Percentiles rank a stretch among this genome's conserved stretches.
phyloP scores from a whole-genome alignment of 2,797 vertebrate genomes.

The Danio jaintianensis region DNA sequence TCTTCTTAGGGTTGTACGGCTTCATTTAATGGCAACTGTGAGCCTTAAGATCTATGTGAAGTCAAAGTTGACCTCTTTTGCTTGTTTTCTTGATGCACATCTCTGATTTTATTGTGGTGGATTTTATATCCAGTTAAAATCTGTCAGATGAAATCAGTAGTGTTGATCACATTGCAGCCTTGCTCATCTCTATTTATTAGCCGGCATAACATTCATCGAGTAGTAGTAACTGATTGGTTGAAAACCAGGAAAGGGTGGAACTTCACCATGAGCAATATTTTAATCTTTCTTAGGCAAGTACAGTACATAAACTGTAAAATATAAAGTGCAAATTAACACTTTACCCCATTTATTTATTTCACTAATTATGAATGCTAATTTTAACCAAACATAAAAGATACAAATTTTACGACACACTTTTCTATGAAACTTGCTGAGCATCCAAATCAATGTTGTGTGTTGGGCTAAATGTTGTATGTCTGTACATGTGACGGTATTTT shows the following conservation, averaged over 20 bases:
- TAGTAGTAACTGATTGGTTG: background rate
- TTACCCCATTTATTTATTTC: too few relatives aligned
- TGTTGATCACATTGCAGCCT: background rate
- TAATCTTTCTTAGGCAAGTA: too few relatives aligned
- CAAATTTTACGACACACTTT: too few relatives aligned
- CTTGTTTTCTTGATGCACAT: background rate
- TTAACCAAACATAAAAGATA: too few relatives aligned
- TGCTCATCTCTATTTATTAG: background rate
- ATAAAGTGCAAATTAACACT: too few relatives aligned
- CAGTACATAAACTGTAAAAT: too few relatives aligned
- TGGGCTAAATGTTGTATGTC: too few relatives aligned
- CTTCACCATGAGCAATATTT: background rate
- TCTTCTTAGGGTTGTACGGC: background rate
- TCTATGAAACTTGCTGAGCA: too few relatives aligned
- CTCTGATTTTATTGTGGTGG: background rate
- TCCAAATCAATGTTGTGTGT: too few relatives aligned
- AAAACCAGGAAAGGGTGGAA: background rate
- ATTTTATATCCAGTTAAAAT: background rate
- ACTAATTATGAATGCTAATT: too few relatives aligned
- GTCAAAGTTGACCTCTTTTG: constrained; percentile 5
- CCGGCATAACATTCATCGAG: background rate
- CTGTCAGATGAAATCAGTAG: background rate
- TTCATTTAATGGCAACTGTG: constrained; percentile 3
- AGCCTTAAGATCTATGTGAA: constrained; percentile 7
- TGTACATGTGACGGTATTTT: too few relatives aligned